Percentiles rank a stretch among this genome's conserved stretches.
These are phyloP conservation scores for Unio pictorum DNA, from an alignment of 2,888 invertebrate species.

Conservation along the genomic window DNA sequence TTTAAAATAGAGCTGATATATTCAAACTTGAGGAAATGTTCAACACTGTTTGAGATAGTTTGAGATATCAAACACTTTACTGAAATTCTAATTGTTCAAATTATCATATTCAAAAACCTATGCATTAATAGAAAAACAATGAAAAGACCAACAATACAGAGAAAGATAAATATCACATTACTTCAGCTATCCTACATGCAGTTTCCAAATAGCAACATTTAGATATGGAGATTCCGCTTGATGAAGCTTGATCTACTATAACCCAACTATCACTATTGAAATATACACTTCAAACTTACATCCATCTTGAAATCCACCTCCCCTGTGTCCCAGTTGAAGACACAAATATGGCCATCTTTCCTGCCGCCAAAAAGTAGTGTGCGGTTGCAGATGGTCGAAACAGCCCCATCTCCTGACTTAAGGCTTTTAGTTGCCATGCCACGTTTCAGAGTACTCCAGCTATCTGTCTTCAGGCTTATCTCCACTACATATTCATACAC, in stretches of 20 bases:
- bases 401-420: conserved; percentile 7
- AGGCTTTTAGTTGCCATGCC: conserved; percentile 52
- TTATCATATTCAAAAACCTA: too few species aligned
- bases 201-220: not conserved
- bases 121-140: too few species aligned
- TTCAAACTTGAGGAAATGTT: too few species aligned
- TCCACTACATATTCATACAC: conserved; percentile 70
- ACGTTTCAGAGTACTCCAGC: conserved; percentile 46
- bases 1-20: too few species aligned
- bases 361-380: conserved; percentile 69
- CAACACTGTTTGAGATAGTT: too few species aligned
- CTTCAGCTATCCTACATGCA: not conserved
- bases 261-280: not conserved
- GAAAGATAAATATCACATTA: not conserved
- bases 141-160: not conserved
- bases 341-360: conserved; percentile 69
- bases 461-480: conserved; percentile 41
- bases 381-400: conserved; percentile 42
- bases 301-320: conserved; percentile 66
- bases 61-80: too few species aligned
- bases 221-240: not conserved
- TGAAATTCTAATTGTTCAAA: too few species aligned
- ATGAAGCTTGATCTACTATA: not conserved
- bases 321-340: conserved; percentile 68
- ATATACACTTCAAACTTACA: conserved; percentile 41